Conservation (phyloP, 2,888 invertebrate genomes). For the Caradrina kadenii region DNA sequence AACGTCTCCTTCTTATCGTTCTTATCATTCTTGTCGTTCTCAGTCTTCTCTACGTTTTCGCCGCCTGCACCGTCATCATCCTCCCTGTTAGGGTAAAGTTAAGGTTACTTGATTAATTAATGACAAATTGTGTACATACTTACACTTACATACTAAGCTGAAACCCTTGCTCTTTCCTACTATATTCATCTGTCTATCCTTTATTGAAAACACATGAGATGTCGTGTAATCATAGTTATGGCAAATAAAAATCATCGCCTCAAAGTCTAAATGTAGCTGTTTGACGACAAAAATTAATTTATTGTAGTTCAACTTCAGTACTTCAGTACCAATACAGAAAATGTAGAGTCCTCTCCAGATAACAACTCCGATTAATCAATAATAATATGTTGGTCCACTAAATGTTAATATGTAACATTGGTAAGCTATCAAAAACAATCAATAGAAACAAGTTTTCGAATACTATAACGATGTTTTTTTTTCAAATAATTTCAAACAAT, state of each 20-base stretch:
- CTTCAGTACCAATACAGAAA: background rate
- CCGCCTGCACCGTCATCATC: conserved; percentile 89
- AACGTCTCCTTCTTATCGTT: conserved; percentile 87
- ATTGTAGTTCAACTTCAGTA: background rate
- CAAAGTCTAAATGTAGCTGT: background rate
- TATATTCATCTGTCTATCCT: background rate
- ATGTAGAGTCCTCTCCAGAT: background rate
- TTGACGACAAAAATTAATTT: too few relatives aligned
- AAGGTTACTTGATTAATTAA: too few relatives aligned
- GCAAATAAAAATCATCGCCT: background rate
- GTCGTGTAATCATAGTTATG: background rate
- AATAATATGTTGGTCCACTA: background rate
- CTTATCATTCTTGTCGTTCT: conserved; percentile 83
- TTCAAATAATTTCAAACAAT: conserved; percentile 9
- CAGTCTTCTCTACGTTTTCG: conserved; percentile 85
- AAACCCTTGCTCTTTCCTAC: background rate
- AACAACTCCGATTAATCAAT: background rate
- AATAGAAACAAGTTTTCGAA: background rate
- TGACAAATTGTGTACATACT: too few relatives aligned
- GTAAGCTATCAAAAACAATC: conserved; percentile 9
- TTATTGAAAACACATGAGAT: background rate
- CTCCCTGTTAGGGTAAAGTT: conserved; percentile 79
- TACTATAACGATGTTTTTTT: background rate
- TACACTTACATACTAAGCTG: too few relatives aligned
- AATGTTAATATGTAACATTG: background rate